Conservation (phyloP, 2,113 vertebrate species). For the Oceanodroma tethys region DNA sequence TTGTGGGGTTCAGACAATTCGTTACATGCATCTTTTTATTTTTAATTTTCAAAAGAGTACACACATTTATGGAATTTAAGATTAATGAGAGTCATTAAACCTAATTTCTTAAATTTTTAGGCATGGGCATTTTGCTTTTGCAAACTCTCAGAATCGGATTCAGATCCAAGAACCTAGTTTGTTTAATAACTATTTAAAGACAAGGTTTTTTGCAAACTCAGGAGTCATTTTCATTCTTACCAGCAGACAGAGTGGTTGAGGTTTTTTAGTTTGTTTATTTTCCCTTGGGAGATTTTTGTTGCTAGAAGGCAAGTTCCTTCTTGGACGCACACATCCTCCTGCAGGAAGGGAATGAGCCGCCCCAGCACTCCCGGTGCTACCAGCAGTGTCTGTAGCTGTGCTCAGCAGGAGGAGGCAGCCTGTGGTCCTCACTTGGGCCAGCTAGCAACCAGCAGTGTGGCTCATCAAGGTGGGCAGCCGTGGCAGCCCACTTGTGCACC, state of each 20-base stretch:
- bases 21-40: neutral
- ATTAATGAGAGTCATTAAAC: neutral
- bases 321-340: neutral
- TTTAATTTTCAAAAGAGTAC: neutral
- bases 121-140: neutral
- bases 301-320: neutral
- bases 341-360: neutral
- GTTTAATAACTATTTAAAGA: neutral
- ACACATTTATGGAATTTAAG: neutral
- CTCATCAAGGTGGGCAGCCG: neutral
- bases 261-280: neutral
- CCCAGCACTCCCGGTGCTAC: fast-evolving
- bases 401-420: neutral
- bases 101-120: neutral
- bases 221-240: neutral
- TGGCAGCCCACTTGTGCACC: neutral
- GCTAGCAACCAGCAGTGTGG: neutral
- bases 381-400: neutral
- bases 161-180: neutral
- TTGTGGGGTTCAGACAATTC: neutral
- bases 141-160: neutral
- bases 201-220: neutral
- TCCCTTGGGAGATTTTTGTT: neutral
- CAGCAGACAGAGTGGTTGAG: neutral
- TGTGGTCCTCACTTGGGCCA: fast-evolving